Evolutionary conservation across 2,888 invertebrate species (phyloP).

Genomic region (Folsomia manolachei): DNA sequence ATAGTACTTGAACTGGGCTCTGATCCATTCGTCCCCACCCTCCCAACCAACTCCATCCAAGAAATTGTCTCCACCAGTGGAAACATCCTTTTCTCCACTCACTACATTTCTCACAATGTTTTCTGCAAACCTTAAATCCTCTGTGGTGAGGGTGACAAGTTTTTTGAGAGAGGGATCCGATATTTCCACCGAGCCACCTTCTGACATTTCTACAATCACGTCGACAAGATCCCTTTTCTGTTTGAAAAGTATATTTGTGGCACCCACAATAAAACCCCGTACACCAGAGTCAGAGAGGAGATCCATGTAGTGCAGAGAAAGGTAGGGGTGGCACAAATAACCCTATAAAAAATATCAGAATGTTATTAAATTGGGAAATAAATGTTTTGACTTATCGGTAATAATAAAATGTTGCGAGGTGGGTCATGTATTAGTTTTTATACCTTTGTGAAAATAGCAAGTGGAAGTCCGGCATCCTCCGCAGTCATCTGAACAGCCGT

Average conservation of each 20-base stretch:
- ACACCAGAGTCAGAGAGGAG: constrained; percentile 82
- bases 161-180: constrained; percentile 75
- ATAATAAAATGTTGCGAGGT: no score
- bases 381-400: no score
- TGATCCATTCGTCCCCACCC: constrained; percentile 95
- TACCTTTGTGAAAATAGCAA: constrained; percentile 78
- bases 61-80: constrained; percentile 63
- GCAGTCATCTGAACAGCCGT: constrained; percentile 64
- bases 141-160: constrained; percentile 84
- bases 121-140: constrained; percentile 93
- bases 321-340: constrained; percentile 89
- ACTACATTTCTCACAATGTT: constrained; percentile 75
- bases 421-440: not conserved
- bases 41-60: constrained; percentile 76
- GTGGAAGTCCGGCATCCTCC: constrained; percentile 80
- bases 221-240: constrained; percentile 91
- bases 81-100: constrained; percentile 54
- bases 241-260: constrained; percentile 97
- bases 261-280: constrained; percentile 74
- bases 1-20: constrained; percentile 65
- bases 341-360: constrained; percentile 60
- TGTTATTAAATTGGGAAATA: no score
- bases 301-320: constrained; percentile 92
- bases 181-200: constrained; percentile 78
- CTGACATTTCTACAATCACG: constrained; percentile 84